Evolutionary conservation across 1,140 invertebrate genomes (phyloP).

Genomic region (Zeugodacus cucurbitae): DNA sequence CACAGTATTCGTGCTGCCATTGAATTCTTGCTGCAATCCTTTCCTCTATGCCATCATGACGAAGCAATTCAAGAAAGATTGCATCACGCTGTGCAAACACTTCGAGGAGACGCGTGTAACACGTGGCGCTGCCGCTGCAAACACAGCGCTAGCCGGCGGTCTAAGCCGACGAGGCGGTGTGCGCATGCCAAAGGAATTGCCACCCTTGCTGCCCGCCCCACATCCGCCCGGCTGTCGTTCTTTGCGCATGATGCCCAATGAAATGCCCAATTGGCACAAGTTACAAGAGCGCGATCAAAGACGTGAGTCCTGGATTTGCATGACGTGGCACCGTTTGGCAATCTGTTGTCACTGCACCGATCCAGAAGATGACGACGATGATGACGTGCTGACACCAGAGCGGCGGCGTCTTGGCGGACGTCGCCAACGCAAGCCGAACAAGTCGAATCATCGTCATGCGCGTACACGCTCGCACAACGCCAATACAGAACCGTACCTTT

Average conservation of each 20-base stretch:
- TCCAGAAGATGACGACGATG: slow-evolving; percentile 49
- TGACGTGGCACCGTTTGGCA: slow-evolving; percentile 46
- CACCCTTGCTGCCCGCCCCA: slow-evolving; percentile 69
- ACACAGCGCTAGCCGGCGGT: not conserved
- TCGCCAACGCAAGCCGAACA: slow-evolving; percentile 32
- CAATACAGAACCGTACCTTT: slow-evolving; percentile 77
- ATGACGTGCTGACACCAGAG: slow-evolving; percentile 42
- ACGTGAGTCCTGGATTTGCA: slow-evolving; percentile 47
- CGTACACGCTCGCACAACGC: slow-evolving; percentile 54
- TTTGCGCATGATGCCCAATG: slow-evolving; percentile 68
- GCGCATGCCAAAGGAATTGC: slow-evolving; percentile 78
- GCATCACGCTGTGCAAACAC: slow-evolving; percentile 92
- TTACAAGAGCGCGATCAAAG: slow-evolving; percentile 50
- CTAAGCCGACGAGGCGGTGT: slow-evolving; percentile 52
- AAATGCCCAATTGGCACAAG: slow-evolving; percentile 70
- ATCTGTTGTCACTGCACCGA: slow-evolving; percentile 54
- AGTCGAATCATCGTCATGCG: slow-evolving; percentile 58
- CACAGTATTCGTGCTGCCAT: slow-evolving; percentile 92
- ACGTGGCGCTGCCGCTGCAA: slow-evolving; percentile 83
- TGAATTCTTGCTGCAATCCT: slow-evolving; percentile 97
- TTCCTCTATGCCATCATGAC: slow-evolving; percentile 97
- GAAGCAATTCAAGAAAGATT: slow-evolving; percentile 98
- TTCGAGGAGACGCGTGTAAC: slow-evolving; percentile 93
- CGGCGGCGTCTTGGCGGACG: not conserved
- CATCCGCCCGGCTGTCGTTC: slow-evolving; percentile 76